Percentiles rank a stretch among this genome's conserved stretches.
These are phyloP conservation scores for Lordiphosa fenestrarum DNA, from an alignment of 2,888 invertebrate genomes.

Conservation along the genomic window DNA sequence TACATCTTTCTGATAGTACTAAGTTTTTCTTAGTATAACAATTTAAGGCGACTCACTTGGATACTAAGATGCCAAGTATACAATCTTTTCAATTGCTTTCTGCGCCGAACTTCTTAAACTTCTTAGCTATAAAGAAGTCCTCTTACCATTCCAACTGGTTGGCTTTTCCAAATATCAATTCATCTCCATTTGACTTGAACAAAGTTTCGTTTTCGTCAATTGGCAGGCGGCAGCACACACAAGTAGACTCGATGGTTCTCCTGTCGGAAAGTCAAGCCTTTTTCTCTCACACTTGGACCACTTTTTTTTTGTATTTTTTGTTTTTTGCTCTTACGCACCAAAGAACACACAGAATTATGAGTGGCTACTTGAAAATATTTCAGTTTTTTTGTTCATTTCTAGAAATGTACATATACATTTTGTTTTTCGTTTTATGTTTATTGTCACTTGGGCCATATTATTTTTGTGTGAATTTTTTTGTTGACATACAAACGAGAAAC, in stretches of 20 bases:
- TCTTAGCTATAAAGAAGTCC: too few species aligned
- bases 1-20: too few species aligned
- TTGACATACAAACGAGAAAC: constrained; percentile 57
- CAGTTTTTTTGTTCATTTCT: constrained; percentile 20
- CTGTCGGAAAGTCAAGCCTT: constrained; percentile 21
- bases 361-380: constrained; percentile 47
- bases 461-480: constrained; percentile 34
- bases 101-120: too few species aligned
- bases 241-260: not conserved
- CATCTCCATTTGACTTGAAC: too few species aligned
- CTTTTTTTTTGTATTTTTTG: constrained; percentile 19
- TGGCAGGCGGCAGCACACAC: too few species aligned
- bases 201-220: too few species aligned
- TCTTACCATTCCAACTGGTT: too few species aligned
- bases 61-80: too few species aligned
- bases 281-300: constrained; percentile 8
- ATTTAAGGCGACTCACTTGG: too few species aligned
- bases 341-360: constrained; percentile 49
- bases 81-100: too few species aligned
- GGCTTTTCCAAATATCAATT: too few species aligned
- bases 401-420: not conserved
- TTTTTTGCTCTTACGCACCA: constrained; percentile 50
- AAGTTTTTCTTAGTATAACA: too few species aligned
- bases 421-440: constrained; percentile 28
- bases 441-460: constrained; percentile 41